Percentiles rank a stretch among this genome's conserved stretches.
Evolutionary conservation across 2,888 invertebrate genomes (phyloP).

Genomic region (Trachelus stipa): DNA sequence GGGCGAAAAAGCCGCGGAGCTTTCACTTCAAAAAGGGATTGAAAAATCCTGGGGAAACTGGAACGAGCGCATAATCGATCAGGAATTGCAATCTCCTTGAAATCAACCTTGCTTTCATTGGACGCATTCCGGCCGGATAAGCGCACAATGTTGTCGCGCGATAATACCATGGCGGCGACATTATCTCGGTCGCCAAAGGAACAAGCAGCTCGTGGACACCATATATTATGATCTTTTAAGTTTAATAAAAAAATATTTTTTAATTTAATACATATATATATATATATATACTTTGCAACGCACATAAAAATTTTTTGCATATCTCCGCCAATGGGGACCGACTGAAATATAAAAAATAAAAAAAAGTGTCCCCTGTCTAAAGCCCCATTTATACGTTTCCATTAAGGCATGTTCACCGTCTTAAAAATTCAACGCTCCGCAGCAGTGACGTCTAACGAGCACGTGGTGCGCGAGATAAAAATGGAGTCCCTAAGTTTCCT

Average conservation of each 20-base stretch:
- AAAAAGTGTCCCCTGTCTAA: neutral
- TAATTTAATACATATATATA: no score
- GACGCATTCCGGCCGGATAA: constrained; percentile 53
- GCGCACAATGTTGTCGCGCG: constrained; percentile 30
- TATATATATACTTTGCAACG: no score
- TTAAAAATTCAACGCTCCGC: neutral
- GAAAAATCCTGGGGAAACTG: constrained; percentile 34
- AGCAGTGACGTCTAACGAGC: neutral
- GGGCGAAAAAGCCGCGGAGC: constrained; percentile 2
- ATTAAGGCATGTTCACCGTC: neutral
- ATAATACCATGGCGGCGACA: neutral
- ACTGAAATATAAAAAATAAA: neutral
- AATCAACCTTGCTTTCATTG: constrained; percentile 63
- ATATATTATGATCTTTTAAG: neutral
- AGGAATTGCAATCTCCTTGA: constrained; percentile 58
- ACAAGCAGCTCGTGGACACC: neutral
- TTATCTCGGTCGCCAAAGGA: neutral
- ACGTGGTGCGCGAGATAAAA: neutral
- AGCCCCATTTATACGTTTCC: neutral
- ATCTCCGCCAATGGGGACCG: neutral
- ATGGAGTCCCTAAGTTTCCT: neutral
- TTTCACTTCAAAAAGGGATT: constrained; percentile 28
- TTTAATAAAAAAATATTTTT: neutral
- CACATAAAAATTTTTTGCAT: neutral
- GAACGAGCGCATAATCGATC: constrained; percentile 51